A percentile compares a stretch with the other conserved stretches of the same genome.
These are phyloP conservation scores for Rhabdomys dilectus DNA, from an alignment of 2,113 vertebrate genomes.

Conservation along the genomic window DNA sequence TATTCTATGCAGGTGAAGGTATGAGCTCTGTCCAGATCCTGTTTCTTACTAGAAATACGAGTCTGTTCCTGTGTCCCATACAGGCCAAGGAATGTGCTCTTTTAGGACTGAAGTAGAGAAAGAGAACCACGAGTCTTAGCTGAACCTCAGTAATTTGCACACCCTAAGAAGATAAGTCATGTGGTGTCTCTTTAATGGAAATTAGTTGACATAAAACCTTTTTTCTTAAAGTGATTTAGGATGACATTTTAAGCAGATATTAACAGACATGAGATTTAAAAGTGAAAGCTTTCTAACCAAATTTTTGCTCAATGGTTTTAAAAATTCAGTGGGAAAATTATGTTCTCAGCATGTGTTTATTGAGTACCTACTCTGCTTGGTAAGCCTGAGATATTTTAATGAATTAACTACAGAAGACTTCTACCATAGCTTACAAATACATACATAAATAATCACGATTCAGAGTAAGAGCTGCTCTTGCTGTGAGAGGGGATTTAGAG, in stretches of 20 bases:
- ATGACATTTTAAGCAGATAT: background rate
- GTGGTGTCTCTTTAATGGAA: background rate
- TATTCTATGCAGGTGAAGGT: constrained; percentile 62
- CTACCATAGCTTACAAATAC: background rate
- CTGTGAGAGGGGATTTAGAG: background rate
- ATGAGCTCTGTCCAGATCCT: constrained; percentile 5
- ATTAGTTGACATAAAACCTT: background rate
- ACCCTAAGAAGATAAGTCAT: background rate
- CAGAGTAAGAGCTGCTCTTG: background rate
- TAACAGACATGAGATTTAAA: background rate
- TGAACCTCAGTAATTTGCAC: background rate
- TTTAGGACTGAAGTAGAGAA: background rate
- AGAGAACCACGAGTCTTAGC: background rate
- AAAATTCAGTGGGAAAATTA: constrained; percentile 7
- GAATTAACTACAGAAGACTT: constrained; percentile 11
- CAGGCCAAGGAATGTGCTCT: constrained; percentile 36
- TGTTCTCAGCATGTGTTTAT: background rate
- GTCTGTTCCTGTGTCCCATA: constrained; percentile 34
- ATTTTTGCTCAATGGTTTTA: background rate
- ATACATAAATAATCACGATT: background rate
- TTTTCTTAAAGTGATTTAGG: background rate
- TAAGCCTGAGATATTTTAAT: background rate
- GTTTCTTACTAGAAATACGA: too few species aligned
- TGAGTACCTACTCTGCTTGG: background rate
- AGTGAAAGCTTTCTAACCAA: background rate